These are phyloP conservation scores for Tetrapedia diversipes DNA, from an alignment of 2,888 invertebrate species.

Conservation along the genomic window DNA sequence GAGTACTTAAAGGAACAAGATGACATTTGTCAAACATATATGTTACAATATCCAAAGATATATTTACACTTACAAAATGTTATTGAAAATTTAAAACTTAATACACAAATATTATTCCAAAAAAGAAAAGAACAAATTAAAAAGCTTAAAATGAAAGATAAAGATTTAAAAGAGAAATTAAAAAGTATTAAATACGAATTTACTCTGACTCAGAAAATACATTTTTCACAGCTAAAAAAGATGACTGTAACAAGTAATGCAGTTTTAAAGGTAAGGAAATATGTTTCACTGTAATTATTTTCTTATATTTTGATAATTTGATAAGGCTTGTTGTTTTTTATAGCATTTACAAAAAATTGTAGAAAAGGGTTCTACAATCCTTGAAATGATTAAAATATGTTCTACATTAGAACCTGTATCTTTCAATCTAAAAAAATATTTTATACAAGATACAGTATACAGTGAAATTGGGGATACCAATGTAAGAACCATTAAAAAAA, in stretches of 20 bases:
- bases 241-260: slow-evolving; percentile 87
- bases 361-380: slow-evolving; percentile 85
- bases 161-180: slow-evolving; percentile 73
- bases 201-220: slow-evolving; percentile 83
- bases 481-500: slow-evolving; percentile 51
- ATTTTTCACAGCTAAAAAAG: slow-evolving; percentile 85
- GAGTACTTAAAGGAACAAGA: slow-evolving; percentile 84
- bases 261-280: slow-evolving; percentile 83
- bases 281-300: slow-evolving; percentile 2
- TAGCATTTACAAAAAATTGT: slow-evolving; percentile 81
- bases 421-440: slow-evolving; percentile 68
- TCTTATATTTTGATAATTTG: neutral
- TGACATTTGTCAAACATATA: slow-evolving; percentile 83
- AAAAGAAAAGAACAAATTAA: slow-evolving; percentile 68
- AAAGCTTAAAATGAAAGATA: slow-evolving; percentile 66
- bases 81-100: slow-evolving; percentile 72
- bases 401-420: slow-evolving; percentile 86
- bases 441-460: slow-evolving; percentile 69
- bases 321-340: slow-evolving; percentile 23
- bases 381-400: slow-evolving; percentile 87
- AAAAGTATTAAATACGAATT: slow-evolving; percentile 84
- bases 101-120: slow-evolving; percentile 59
- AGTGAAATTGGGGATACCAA: slow-evolving; percentile 70
- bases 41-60: slow-evolving; percentile 79
- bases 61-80: slow-evolving; percentile 68